phyloP scores from a whole-genome alignment of 2,888 invertebrate genomes.

The Scelioninae gen. 1 region DNA sequence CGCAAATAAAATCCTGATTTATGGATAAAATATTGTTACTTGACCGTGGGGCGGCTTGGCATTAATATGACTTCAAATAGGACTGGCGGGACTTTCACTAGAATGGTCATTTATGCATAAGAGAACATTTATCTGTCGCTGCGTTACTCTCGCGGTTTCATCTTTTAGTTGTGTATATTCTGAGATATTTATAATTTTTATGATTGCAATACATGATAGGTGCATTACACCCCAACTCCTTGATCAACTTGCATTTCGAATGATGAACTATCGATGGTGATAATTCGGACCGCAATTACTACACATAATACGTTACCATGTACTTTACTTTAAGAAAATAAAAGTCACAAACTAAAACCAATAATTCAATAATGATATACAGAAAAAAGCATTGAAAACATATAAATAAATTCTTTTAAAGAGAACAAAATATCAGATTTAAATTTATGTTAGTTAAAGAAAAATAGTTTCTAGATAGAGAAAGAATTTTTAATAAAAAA shows the following conservation, averaged over 20 bases:
- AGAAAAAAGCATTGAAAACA: too few relatives aligned
- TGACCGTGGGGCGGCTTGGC: slow-evolving; percentile 30
- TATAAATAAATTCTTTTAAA: too few relatives aligned
- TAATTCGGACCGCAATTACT: too few relatives aligned
- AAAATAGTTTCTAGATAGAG: too few relatives aligned
- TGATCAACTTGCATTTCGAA: slow-evolving; percentile 55
- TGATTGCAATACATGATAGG: slow-evolving; percentile 42
- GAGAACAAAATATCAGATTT: too few relatives aligned
- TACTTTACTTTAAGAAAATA: too few relatives aligned
- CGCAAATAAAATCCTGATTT: slow-evolving; percentile 60
- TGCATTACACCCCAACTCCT: slow-evolving; percentile 27
- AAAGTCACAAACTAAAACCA: too few relatives aligned
- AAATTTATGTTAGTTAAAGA: too few relatives aligned
- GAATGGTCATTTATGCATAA: slow-evolving; percentile 48
- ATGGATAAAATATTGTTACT: slow-evolving; percentile 60
- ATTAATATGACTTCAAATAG: slow-evolving; percentile 63
- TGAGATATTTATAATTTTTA: slow-evolving; percentile 36
- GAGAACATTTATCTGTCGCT: slow-evolving; percentile 37
- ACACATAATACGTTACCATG: too few relatives aligned
- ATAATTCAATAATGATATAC: too few relatives aligned
- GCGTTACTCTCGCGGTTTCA: slow-evolving; percentile 41
- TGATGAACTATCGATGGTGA: too few relatives aligned
- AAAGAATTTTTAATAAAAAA: too few relatives aligned
- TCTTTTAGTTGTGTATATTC: slow-evolving; percentile 5
- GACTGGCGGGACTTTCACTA: slow-evolving; percentile 58